Evolutionary conservation across 2,113 vertebrate genomes (phyloP).

Genomic region (Halichoeres trimaculatus): DNA sequence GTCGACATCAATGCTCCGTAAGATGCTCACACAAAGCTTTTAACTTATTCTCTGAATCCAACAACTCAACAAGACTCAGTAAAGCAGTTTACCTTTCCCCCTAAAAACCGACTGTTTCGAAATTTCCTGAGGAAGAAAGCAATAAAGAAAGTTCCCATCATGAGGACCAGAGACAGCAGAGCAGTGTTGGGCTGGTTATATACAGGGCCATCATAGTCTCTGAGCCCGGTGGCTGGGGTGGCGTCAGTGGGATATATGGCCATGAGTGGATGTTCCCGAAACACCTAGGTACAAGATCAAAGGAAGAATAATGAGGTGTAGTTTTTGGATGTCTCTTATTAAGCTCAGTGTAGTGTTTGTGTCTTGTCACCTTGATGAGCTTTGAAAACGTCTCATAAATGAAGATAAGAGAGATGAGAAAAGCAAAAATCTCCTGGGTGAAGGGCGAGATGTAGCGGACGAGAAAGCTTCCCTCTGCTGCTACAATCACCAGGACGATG

Average conservation of each 20-base stretch:
- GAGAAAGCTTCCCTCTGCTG: conserved; percentile 95
- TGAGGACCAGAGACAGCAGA: conserved; percentile 95
- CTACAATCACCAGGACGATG: conserved; percentile 94
- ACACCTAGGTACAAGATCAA: conserved; percentile 84
- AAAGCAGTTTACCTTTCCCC: conserved; percentile 88
- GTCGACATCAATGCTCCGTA: neutral
- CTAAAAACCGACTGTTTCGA: conserved; percentile 96
- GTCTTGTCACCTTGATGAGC: conserved; percentile 88
- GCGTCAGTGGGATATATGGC: conserved; percentile 84
- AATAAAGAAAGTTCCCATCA: conserved; percentile 97
- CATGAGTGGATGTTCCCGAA: conserved; percentile 93
- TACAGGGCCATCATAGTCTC: conserved; percentile 24
- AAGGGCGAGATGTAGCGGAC: conserved; percentile 98
- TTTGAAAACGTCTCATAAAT: conserved; percentile 98
- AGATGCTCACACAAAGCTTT: neutral
- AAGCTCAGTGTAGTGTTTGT: too few relatives aligned
- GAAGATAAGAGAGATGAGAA: conserved; percentile 99
- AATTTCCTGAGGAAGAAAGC: conserved; percentile 98
- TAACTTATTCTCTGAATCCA: neutral
- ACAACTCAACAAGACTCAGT: neutral
- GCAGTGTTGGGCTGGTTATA: conserved; percentile 97
- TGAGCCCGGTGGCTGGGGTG: conserved; percentile 39
- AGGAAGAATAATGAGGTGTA: too few relatives aligned
- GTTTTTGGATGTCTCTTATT: too few relatives aligned
- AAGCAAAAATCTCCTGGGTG: conserved; percentile 99